Conservation (phyloP, 2,113 vertebrate species). For the Ascaphus truei region DNA sequence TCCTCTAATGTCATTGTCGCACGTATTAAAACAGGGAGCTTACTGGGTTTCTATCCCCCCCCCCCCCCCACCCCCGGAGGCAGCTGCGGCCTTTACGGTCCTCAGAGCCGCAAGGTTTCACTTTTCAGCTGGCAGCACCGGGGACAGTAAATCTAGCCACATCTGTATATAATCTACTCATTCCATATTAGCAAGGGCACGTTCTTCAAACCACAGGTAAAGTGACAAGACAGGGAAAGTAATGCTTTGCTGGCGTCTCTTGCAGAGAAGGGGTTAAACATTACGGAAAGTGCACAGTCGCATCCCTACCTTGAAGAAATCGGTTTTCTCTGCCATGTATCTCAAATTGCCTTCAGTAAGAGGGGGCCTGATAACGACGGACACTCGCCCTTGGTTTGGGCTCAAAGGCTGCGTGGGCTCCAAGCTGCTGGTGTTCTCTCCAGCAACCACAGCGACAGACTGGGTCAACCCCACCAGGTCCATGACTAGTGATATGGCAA, state of each 20-base stretch:
- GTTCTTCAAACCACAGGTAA: constrained; percentile 4
- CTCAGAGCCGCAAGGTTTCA: too few species aligned
- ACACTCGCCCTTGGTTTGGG: constrained; percentile 92
- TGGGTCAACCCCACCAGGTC: constrained; percentile 92
- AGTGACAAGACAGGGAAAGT: background rate
- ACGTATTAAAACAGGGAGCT: too few species aligned
- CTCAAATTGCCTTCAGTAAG: constrained; percentile 91
- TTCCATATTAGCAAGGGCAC: background rate
- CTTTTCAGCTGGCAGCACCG: background rate
- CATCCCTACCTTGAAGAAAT: constrained; percentile 87
- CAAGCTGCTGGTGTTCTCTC: constrained; percentile 72
- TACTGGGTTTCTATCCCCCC: too few species aligned
- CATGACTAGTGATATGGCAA: constrained; percentile 91
- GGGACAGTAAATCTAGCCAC: background rate
- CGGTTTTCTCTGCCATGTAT: constrained; percentile 88
- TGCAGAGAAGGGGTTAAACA: background rate
- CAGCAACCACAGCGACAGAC: constrained; percentile 86
- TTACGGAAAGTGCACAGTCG: background rate
- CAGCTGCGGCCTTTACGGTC: too few species aligned
- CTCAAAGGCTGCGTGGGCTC: constrained; percentile 82
- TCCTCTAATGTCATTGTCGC: too few species aligned
- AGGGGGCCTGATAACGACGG: constrained; percentile 93
- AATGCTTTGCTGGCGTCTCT: too few species aligned
- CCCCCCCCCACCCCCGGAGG: too few species aligned
- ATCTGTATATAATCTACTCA: background rate